These are phyloP conservation scores for Scomberomorus guttatus DNA, from an alignment of 2,797 vertebrate genomes.

Conservation along the genomic window DNA sequence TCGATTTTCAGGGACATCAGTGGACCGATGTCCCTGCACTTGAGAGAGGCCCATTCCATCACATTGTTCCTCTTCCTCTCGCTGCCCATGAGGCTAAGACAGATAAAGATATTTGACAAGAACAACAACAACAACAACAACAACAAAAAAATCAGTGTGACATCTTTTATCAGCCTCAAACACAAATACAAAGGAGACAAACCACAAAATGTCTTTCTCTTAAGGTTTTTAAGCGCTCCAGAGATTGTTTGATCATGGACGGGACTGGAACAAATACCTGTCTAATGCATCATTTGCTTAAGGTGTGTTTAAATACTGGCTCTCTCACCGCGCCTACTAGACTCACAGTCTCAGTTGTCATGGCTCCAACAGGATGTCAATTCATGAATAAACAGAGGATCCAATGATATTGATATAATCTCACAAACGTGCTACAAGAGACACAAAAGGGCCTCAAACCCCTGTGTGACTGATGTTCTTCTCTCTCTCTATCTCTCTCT, in stretches of 20 bases:
- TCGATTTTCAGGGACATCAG: constrained; percentile 52
- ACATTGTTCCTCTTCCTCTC: constrained; percentile 41
- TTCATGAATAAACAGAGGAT: constrained; percentile 50
- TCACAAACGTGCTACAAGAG: neutral
- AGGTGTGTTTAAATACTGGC: constrained; percentile 83
- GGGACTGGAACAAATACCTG: constrained; percentile 20
- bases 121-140: neutral
- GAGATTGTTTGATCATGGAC: constrained; percentile 36
- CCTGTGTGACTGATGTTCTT: no score
- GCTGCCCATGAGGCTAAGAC: constrained; percentile 13
- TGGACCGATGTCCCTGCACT: no score
- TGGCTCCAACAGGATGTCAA: constrained; percentile 66
- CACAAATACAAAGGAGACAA: neutral
- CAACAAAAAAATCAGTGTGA: neutral
- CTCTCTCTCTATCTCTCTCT: no score
- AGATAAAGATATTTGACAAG: constrained; percentile 15
- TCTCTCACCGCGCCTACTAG: constrained; percentile 75
- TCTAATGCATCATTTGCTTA: constrained; percentile 73
- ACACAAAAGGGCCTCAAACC: neutral
- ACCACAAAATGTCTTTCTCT: neutral
- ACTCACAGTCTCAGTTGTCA: constrained; percentile 75
- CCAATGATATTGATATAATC: constrained; percentile 4
- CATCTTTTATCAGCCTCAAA: neutral
- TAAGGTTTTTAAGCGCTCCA: neutral
- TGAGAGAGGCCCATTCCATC: constrained; percentile 14